phyloP scores from a whole-genome alignment of 2,797 vertebrate species.

The Xiphorhynchus erythropygius region DNA sequence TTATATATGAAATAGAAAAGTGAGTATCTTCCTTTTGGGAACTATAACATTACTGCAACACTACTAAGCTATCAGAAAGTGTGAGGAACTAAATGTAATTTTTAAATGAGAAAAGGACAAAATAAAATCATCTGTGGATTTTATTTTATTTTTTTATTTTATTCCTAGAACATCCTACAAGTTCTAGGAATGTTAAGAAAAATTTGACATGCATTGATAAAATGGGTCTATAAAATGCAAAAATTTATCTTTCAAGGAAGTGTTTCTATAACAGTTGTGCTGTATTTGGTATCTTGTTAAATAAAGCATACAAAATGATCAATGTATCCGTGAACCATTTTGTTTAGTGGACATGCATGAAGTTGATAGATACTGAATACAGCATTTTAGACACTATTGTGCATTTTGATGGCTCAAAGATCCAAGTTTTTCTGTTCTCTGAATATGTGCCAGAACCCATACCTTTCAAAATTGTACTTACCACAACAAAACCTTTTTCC shows the following conservation, averaged over 20 bases:
- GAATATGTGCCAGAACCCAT: neutral
- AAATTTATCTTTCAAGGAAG: constrained; percentile 14
- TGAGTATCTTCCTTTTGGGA: neutral
- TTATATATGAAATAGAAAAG: neutral
- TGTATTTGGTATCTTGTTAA: constrained; percentile 21
- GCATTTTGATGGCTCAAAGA: constrained; percentile 43
- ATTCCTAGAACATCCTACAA: neutral
- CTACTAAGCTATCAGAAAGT: neutral
- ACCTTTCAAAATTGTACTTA: neutral
- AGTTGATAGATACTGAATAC: neutral
- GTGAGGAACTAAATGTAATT: neutral
- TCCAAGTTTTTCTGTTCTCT: neutral
- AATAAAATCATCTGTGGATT: neutral
- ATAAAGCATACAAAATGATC: neutral
- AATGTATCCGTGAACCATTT: neutral
- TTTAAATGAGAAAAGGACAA: neutral
- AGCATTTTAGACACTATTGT: constrained; percentile 1
- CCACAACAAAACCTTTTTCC: neutral
- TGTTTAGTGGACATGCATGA: constrained; percentile 40
- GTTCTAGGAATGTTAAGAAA: neutral
- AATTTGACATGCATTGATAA: constrained; percentile 16
- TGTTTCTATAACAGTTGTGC: neutral
- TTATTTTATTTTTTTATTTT: no score
- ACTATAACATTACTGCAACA: neutral
- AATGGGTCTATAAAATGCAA: neutral